These are phyloP conservation scores for Hypercompe scribonia DNA, from an alignment of 2,888 invertebrate species.

Conservation along the genomic window DNA sequence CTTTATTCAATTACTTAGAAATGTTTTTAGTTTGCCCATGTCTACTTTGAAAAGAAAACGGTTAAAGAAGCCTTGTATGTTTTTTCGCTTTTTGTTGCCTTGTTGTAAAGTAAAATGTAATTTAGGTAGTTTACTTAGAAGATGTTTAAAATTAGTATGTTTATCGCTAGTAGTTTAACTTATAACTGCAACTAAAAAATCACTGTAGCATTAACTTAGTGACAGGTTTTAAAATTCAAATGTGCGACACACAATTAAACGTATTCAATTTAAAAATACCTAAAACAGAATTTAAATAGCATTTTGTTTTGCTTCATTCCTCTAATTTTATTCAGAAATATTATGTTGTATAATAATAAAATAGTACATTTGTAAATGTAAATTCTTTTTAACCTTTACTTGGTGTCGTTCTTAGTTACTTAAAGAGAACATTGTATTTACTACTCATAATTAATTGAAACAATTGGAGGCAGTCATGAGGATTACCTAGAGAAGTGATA, in stretches of 20 bases:
- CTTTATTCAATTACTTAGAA: constrained; percentile 13
- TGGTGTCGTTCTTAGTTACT: background rate
- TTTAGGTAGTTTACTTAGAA: background rate
- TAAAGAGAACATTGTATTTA: background rate
- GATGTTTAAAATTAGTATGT: background rate
- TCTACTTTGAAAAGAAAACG: background rate
- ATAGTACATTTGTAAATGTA: no score
- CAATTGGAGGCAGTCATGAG: no score
- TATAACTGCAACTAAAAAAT: background rate
- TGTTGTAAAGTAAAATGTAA: background rate
- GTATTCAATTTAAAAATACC: background rate
- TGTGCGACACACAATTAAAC: background rate
- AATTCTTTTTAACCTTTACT: background rate
- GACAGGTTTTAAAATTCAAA: background rate
- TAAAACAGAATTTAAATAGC: background rate
- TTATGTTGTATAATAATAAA: no score
- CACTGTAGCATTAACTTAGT: background rate
- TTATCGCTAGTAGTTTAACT: background rate
- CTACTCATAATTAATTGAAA: background rate
- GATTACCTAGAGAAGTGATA: no score
- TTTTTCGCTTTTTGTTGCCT: no score
- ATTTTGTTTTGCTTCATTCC: background rate
- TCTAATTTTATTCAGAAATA: no score
- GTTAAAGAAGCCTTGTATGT: background rate
- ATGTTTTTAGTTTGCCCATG: constrained; percentile 7